phyloP scores from a whole-genome alignment of 1,140 invertebrate genomes.

The Diuraphis noxia region DNA sequence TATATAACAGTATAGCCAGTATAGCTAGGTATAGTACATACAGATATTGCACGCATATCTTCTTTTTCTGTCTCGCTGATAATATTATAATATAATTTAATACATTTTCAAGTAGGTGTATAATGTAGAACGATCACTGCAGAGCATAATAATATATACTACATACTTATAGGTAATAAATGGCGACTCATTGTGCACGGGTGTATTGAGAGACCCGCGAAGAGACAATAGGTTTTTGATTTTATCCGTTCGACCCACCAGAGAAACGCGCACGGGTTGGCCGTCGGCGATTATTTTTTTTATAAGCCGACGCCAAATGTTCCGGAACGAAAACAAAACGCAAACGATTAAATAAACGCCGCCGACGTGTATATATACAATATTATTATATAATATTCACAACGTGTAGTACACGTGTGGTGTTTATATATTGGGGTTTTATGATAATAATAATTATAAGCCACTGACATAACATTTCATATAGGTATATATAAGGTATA shows the following conservation, averaged over 20 bases:
- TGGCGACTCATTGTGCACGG: not conserved
- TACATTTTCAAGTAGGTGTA: not conserved
- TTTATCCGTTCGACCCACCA: not conserved
- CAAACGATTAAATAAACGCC: not conserved
- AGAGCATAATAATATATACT: not conserved
- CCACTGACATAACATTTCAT: not conserved
- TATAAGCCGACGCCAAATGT: not conserved
- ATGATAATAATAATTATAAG: conserved; percentile 3
- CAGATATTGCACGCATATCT: not conserved
- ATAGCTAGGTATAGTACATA: too few relatives aligned
- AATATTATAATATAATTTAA: too few relatives aligned
- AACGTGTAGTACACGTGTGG: not conserved
- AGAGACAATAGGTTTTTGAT: not conserved
- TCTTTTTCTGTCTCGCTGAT: not conserved
- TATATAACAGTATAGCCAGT: too few relatives aligned
- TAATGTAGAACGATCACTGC: not conserved
- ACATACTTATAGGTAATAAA: not conserved
- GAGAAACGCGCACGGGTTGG: not conserved
- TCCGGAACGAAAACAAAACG: not conserved
- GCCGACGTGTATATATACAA: not conserved
- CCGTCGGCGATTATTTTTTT: not conserved
- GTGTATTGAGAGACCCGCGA: not conserved
- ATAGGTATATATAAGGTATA: too few relatives aligned
- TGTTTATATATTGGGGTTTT: not conserved
- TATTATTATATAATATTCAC: not conserved